Evolutionary conservation across 2,888 invertebrate genomes (phyloP).

Genomic region (Panopea generosa): DNA sequence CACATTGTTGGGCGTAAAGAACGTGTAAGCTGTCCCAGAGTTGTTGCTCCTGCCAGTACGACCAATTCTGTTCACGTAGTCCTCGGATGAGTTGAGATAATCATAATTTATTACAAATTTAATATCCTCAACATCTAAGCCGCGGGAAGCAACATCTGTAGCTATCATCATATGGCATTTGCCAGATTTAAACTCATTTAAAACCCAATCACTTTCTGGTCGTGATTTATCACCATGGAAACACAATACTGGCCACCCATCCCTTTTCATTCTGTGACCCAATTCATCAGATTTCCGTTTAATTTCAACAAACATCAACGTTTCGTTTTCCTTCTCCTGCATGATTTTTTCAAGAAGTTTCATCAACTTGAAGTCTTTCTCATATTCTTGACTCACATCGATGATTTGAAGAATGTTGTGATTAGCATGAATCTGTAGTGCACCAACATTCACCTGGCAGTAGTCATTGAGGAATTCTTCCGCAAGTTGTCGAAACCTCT

Average conservation of each 20-base stretch:
- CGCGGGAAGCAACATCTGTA: constrained; percentile 97
- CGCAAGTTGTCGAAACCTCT: constrained; percentile 96
- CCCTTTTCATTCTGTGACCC: constrained; percentile 92
- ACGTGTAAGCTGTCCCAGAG: constrained; percentile 97
- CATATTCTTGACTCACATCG: constrained; percentile 97
- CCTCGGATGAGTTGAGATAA: constrained; percentile 98
- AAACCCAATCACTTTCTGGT: constrained; percentile 96
- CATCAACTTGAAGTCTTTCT: constrained; percentile 95
- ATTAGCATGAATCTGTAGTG: constrained; percentile 95
- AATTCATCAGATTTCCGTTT: constrained; percentile 98
- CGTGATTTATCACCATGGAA: constrained; percentile 99
- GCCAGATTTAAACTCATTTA: constrained; percentile 92
- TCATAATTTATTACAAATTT: constrained; percentile 99
- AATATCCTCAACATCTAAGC: constrained; percentile 98
- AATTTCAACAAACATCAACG: constrained; percentile 99
- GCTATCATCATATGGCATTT: constrained; percentile 95
- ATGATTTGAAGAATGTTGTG: constrained; percentile 99
- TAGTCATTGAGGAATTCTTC: constrained; percentile 98
- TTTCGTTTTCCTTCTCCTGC: constrained; percentile 94
- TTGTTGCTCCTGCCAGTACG: constrained; percentile 97
- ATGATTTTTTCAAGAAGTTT: constrained; percentile 93
- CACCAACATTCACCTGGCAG: constrained; percentile 98
- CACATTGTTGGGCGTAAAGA: constrained; percentile 97
- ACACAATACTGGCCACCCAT: constrained; percentile 89
- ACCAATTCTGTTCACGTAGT: constrained; percentile 99